phyloP scores from a whole-genome alignment of 2,113 vertebrate genomes.

The Peromyscus leucopus region DNA sequence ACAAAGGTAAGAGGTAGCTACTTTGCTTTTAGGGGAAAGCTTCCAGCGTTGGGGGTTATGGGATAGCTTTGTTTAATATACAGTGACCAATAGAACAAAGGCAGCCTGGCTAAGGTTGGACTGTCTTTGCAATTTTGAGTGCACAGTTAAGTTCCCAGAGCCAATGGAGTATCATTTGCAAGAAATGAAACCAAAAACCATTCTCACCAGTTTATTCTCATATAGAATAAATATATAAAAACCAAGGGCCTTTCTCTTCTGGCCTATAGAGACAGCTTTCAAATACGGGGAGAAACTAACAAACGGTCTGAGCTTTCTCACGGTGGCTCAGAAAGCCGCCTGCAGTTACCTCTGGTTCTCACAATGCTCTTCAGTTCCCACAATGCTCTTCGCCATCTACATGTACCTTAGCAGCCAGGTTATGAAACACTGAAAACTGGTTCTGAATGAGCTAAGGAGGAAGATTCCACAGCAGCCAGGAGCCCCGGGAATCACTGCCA shows the following conservation, averaged over 20 bases:
- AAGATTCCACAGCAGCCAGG: not conserved
- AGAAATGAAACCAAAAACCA: not conserved
- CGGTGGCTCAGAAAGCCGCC: not conserved
- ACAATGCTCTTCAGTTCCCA: not conserved
- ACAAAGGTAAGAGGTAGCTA: constrained; percentile 87
- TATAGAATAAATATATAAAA: not conserved
- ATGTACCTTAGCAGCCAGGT: not conserved
- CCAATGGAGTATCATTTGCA: not conserved
- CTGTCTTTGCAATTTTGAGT: not conserved
- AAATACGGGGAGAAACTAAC: not conserved
- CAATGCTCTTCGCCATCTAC: not conserved
- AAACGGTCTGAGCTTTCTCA: not conserved
- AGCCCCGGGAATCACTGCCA: not conserved
- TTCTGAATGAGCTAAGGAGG: not conserved
- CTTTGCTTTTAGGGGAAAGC: not conserved
- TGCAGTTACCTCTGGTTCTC: not conserved
- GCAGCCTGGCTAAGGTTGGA: not conserved
- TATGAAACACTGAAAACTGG: not conserved
- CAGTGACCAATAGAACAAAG: not conserved
- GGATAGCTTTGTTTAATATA: not conserved
- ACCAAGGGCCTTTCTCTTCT: not conserved
- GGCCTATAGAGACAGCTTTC: not conserved
- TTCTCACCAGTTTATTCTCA: not conserved
- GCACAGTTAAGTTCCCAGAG: not conserved
- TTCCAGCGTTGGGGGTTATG: not conserved